These are phyloP conservation scores for Gorsachius goisagi DNA, from an alignment of 2,113 vertebrate genomes.

Conservation along the genomic window DNA sequence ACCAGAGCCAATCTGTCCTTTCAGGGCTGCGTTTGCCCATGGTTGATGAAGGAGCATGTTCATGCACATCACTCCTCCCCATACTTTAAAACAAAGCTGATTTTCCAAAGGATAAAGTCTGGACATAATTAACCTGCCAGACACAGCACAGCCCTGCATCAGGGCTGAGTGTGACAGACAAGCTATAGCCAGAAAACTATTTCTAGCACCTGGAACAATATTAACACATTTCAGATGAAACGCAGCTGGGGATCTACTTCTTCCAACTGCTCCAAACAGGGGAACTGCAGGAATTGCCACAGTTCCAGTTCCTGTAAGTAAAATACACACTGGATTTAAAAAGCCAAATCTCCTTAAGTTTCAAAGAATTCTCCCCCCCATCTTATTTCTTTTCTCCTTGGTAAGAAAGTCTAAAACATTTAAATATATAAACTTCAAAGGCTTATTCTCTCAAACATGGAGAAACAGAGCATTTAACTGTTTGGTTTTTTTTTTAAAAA, in stretches of 20 bases:
- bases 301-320: fast-evolving
- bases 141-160: background rate
- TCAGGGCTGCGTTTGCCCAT: fast-evolving
- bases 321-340: background rate
- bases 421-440: background rate
- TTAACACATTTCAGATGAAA: too few species aligned
- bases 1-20: fast-evolving
- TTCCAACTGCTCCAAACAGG: background rate
- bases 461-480: background rate
- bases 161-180: background rate
- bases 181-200: background rate
- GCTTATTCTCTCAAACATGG: background rate
- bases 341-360: background rate
- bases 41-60: fast-evolving
- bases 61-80: fast-evolving
- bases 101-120: background rate
- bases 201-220: too few species aligned
- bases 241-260: background rate
- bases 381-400: background rate
- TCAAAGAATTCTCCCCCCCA: background rate
- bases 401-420: background rate
- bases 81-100: fast-evolving
- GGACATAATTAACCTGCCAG: background rate
- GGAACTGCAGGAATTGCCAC: fast-evolving
- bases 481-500: background rate